These are phyloP conservation scores for Atopsyche davidsoni DNA, from an alignment of 1,140 invertebrate species.

Conservation along the genomic window DNA sequence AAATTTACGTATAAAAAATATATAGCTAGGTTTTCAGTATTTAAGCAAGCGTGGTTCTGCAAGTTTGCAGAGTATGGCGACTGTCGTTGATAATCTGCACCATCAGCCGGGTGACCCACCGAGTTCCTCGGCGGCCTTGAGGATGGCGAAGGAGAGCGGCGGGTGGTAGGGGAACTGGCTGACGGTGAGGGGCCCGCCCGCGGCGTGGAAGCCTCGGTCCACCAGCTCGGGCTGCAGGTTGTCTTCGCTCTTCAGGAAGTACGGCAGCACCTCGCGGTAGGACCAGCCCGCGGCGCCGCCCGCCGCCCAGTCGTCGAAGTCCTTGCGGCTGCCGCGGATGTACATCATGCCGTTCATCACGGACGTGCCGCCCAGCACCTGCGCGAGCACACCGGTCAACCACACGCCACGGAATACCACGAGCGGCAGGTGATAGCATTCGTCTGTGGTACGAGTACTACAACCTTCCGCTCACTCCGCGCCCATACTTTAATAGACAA, in stretches of 20 bases:
- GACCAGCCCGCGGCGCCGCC: slow-evolving; percentile 85
- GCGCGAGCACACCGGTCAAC: slow-evolving; percentile 4
- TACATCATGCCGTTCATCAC: slow-evolving; percentile 97
- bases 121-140: slow-evolving; percentile 76
- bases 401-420: neutral
- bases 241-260: slow-evolving; percentile 82
- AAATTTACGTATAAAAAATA: no score
- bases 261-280: slow-evolving; percentile 82
- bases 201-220: slow-evolving; percentile 69
- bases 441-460: no score
- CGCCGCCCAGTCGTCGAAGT: slow-evolving; percentile 86
- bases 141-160: slow-evolving; percentile 72
- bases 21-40: no score
- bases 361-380: slow-evolving; percentile 86
- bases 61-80: no score
- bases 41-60: no score
- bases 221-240: slow-evolving; percentile 57
- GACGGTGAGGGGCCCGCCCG: slow-evolving; percentile 72
- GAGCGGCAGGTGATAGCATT: no score
- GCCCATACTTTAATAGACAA: no score
- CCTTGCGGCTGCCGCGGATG: slow-evolving; percentile 82
- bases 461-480: no score
- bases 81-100: no score
- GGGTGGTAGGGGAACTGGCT: slow-evolving; percentile 82
- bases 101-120: no score